Base-by-base conservation (phyloP, 2,797 vertebrate species). In the Serranus cabrilla region DNA sequence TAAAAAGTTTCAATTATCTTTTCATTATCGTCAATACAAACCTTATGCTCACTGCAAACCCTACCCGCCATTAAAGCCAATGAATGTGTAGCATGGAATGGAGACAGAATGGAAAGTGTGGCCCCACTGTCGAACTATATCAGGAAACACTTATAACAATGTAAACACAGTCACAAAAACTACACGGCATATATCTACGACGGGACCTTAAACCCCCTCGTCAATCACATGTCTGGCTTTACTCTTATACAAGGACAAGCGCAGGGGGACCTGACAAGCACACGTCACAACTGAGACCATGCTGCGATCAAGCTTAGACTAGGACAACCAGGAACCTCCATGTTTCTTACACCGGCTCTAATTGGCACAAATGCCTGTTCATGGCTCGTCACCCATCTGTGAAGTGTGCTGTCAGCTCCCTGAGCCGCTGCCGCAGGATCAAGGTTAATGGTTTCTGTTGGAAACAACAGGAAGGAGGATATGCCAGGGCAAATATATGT, bases 301-400 rank as follows among this genome's bases (percentile, higher is more conserved):
- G 7, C 37, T 5, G 17, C 1, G 37, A 52, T 62, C 64, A 58
- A 54, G 8, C 16, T 69, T 62, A 11, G 45, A 51, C 70, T 9
- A 20, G 8, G 25, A 64, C 66, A 43, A 55, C 59, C 17, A 25
- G 25, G 23, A 47, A 1, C 49, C 55, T 75, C 57, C 9, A 2
- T 63, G 83, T 83, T 83, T 59, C 61, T 72, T 81, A 54, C 79
- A 45, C 18, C 6, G 7, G n/a, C 61, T 78, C 67, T 89, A 89
- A 91, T 87, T 88, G 78, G 71, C 74, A 67, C n/a, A 18, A 12
- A 16, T 1, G 40, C 60, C 74, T 51, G 50, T 82, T 79, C 62
- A 63, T 50, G 75, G 58, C 49, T 75, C 16, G 20, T 76, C 79
- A 71, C 20, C 71, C 61, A 31, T 55, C 65, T 65, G 68, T 77